Percentiles rank a stretch among this genome's conserved stretches.
phyloP scores from a whole-genome alignment of 1,140 invertebrate genomes.

The Xylocopa sonorina region DNA sequence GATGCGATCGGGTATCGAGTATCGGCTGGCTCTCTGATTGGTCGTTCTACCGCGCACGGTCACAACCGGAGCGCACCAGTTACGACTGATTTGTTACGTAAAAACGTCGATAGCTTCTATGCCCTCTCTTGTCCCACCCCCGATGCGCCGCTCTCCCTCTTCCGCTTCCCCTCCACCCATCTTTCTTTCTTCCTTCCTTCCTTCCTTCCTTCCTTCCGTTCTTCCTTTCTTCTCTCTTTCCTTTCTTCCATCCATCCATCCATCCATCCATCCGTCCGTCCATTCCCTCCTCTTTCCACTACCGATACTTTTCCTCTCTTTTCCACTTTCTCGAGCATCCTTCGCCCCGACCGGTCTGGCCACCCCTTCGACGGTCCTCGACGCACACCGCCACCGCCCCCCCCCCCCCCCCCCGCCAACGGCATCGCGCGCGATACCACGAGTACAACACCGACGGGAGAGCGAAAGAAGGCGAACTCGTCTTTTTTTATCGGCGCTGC shows the following conservation, averaged over 20 bases:
- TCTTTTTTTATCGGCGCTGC: slow-evolving; percentile 81
- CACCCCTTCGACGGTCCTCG: slow-evolving; percentile 67
- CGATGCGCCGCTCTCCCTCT: slow-evolving; percentile 55
- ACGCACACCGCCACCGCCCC: slow-evolving; percentile 72
- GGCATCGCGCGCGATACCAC: slow-evolving; percentile 64
- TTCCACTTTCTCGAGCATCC: slow-evolving; percentile 38
- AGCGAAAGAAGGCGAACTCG: slow-evolving; percentile 64
- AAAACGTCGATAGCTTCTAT: slow-evolving; percentile 83
- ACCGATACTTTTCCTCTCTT: slow-evolving; percentile 33
- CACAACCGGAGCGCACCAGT: slow-evolving; percentile 77
- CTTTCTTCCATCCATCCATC: too few relatives aligned
- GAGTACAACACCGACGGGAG: slow-evolving; percentile 66
- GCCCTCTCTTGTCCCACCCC: slow-evolving; percentile 69
- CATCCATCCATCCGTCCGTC: slow-evolving; percentile 42
- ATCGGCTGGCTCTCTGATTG: slow-evolving; percentile 81
- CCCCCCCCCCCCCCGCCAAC: slow-evolving; percentile 72
- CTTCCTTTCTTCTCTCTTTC: slow-evolving; percentile 36
- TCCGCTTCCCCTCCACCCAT: slow-evolving; percentile 41
- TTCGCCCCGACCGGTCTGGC: slow-evolving; percentile 61
- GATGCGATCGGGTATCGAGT: slow-evolving; percentile 82
- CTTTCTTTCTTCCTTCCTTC: slow-evolving; percentile 37
- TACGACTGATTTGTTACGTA: slow-evolving; percentile 83
- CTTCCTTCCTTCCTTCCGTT: slow-evolving; percentile 42
- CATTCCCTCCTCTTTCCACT: slow-evolving; percentile 47
- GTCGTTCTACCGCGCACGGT: slow-evolving; percentile 78